phyloP scores from a whole-genome alignment of 2,797 vertebrate species.

The Mus spretus region DNA sequence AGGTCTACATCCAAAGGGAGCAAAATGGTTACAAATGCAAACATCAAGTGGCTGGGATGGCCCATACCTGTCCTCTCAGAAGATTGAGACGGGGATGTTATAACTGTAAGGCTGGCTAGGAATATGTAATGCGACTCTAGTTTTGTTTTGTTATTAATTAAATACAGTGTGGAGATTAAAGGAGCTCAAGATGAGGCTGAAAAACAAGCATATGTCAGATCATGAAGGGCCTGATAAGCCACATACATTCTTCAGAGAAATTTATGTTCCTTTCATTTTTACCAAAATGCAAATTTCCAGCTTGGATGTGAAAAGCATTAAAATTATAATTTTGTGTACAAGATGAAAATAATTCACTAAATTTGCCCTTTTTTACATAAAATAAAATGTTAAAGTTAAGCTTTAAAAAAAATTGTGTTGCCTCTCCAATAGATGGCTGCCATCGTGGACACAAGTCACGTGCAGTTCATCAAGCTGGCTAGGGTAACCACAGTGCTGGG shows the following conservation, averaged over 20 bases:
- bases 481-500: too few species aligned
- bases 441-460: too few species aligned
- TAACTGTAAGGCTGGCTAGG: background rate
- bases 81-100: background rate
- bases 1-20: background rate
- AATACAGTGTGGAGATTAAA: background rate
- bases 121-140: background rate
- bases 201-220: constrained; percentile 26
- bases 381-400: constrained; percentile 93
- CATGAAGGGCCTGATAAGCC: background rate
- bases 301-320: constrained; percentile 99
- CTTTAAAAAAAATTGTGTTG: background rate
- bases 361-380: constrained; percentile 97
- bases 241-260: constrained; percentile 85
- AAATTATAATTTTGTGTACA: constrained; percentile 94
- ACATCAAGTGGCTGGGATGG: background rate
- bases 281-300: constrained; percentile 94
- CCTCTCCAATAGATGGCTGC: too few species aligned
- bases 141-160: background rate
- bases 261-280: constrained; percentile 96
- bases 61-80: background rate
- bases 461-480: too few species aligned
- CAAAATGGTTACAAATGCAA: background rate
- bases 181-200: background rate
- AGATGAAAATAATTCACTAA: constrained; percentile 94